Conservation (phyloP, 2,113 vertebrate genomes). For the Stomatorhinus ivindoensis region DNA sequence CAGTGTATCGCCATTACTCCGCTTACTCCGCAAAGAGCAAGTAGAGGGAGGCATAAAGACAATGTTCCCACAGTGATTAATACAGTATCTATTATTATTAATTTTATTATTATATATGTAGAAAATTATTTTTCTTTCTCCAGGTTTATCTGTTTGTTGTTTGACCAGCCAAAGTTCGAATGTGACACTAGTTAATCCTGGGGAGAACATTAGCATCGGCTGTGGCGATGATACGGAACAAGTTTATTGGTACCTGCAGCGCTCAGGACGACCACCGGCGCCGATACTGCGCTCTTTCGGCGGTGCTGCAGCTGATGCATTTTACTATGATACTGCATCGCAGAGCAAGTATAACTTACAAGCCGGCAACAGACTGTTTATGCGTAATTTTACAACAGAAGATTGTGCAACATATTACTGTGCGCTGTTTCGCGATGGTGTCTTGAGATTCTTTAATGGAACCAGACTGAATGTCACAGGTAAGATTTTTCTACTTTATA, state of each 20-base stretch:
- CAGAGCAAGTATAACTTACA: neutral
- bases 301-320: neutral
- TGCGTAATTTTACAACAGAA: neutral
- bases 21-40: too few relatives aligned
- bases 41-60: too few relatives aligned
- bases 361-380: neutral
- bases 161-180: neutral
- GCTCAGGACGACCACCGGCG: too few relatives aligned
- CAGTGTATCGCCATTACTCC: too few relatives aligned
- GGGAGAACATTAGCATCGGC: neutral
- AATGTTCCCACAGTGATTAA: too few relatives aligned
- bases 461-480: conserved; percentile 14
- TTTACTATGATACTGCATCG: neutral
- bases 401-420: conserved; percentile 21
- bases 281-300: neutral
- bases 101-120: too few relatives aligned
- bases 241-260: too few relatives aligned
- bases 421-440: neutral
- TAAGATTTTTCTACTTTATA: neutral
- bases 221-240: neutral
- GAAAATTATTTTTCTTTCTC: neutral
- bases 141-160: conserved; percentile 1
- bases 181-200: neutral
- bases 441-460: neutral
- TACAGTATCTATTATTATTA: too few relatives aligned